These are phyloP conservation scores for Apis cerana DNA, from an alignment of 1,140 invertebrate species.

Conservation along the genomic window DNA sequence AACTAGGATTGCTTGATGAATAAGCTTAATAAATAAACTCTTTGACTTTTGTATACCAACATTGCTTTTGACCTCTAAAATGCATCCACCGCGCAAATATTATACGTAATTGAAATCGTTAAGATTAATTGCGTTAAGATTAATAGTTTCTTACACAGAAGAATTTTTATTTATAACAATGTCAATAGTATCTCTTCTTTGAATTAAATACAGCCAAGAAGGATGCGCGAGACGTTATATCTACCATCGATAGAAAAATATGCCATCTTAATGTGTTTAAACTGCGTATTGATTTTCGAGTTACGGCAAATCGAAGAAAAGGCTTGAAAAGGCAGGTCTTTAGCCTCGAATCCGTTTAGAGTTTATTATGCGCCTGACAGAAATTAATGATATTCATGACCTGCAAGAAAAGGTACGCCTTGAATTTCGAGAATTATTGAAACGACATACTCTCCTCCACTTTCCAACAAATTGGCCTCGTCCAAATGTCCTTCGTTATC, in stretches of 20 bases:
- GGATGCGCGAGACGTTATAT: no score
- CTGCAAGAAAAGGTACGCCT: constrained; percentile 16
- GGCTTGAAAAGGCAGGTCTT: not conserved
- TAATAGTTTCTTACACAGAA: no score
- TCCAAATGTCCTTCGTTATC: not conserved
- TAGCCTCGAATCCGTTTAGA: constrained; percentile 21
- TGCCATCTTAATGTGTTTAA: not conserved
- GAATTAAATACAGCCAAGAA: no score
- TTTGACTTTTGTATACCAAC: no score
- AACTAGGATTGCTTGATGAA: no score
- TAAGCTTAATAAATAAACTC: no score
- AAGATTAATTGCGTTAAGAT: no score
- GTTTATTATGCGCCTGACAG: constrained; percentile 9
- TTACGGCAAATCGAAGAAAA: not conserved
- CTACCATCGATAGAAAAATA: not conserved
- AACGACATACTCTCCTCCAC: not conserved
- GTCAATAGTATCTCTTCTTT: no score
- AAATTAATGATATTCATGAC: constrained; percentile 30
- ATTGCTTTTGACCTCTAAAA: no score
- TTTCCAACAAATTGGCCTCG: not conserved
- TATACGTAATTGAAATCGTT: no score
- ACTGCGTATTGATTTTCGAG: not conserved
- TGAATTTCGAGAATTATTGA: constrained; percentile 9
- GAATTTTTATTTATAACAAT: no score
- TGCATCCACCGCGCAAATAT: no score